phyloP scores from a whole-genome alignment of 2,113 vertebrate species.

The Diadophis punctatus region DNA sequence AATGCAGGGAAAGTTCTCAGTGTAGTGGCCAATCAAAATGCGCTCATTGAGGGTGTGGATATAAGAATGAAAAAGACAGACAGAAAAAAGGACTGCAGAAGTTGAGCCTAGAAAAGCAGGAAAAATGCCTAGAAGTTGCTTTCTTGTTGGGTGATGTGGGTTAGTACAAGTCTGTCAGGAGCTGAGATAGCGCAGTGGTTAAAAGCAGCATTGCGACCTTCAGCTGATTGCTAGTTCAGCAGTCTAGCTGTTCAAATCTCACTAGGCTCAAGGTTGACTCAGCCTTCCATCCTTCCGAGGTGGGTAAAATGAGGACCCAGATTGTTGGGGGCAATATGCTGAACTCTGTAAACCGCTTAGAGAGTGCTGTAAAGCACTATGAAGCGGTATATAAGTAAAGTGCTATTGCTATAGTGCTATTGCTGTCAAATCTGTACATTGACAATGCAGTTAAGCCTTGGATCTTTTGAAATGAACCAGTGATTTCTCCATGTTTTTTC shows the following conservation, averaged over 20 bases:
- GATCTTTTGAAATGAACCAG: background rate
- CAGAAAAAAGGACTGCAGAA: background rate
- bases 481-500: background rate
- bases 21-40: background rate
- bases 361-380: no score
- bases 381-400: no score
- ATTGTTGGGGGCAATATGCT: no score
- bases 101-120: background rate
- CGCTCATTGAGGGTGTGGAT: background rate
- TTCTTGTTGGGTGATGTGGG: background rate
- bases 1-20: background rate
- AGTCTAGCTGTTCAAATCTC: no score
- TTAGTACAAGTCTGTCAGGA: background rate
- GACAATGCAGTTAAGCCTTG: background rate
- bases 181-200: no score
- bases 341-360: no score
- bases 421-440: background rate
- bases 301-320: no score
- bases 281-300: no score
- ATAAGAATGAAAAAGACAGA: background rate
- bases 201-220: no score
- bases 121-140: background rate
- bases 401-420: no score
- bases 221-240: no score
- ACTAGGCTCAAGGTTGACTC: no score